A percentile compares a stretch with the other conserved stretches of the same genome.
Conservation (phyloP, 2,797 vertebrate genomes). For the Yasuhikotakia modesta region DNA sequence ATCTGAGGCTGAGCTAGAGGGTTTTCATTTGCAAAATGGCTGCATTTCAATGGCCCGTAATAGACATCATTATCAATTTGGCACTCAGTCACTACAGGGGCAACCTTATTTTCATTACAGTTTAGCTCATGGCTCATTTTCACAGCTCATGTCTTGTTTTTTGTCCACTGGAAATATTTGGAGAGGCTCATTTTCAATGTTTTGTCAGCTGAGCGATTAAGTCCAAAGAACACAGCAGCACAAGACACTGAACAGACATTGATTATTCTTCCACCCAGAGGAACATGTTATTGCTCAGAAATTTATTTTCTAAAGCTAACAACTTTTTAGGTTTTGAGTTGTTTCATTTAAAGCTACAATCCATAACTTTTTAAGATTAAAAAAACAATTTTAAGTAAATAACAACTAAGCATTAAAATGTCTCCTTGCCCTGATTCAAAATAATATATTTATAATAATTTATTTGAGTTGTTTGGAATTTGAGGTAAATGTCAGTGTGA, state of each 20-base stretch:
- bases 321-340: too few relatives aligned
- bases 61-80: not conserved
- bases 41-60: not conserved
- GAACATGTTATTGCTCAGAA: not conserved
- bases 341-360: too few relatives aligned
- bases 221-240: not conserved
- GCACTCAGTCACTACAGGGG: not conserved
- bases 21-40: constrained; percentile 28
- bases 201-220: not conserved
- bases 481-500: too few relatives aligned
- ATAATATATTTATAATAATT: too few relatives aligned
- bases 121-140: not conserved
- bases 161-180: not conserved
- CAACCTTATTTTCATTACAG: not conserved
- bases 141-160: not conserved
- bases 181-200: constrained; percentile 13
- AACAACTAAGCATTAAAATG: too few relatives aligned
- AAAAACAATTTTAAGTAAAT: too few relatives aligned
- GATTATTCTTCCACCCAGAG: not conserved
- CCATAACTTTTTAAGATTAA: too few relatives aligned
- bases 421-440: too few relatives aligned
- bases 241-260: not conserved
- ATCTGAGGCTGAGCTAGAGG: constrained; percentile 21
- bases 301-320: not conserved
- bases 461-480: too few relatives aligned